phyloP scores from a whole-genome alignment of 2,797 vertebrate species.

The Euphonia xanthogaster region DNA sequence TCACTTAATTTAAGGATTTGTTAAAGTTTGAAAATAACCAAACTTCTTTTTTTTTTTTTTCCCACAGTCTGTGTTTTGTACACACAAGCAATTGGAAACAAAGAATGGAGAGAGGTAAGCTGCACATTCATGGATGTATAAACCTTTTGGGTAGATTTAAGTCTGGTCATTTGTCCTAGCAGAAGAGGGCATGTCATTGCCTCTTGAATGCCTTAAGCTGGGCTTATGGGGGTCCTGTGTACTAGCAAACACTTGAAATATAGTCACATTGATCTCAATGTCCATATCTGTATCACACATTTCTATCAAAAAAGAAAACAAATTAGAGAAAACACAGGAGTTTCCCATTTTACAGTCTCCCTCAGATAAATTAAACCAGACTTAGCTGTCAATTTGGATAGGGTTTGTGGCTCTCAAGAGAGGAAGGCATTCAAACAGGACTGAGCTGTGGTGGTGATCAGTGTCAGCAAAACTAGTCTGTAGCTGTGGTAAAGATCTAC shows the following conservation, averaged over 20 bases:
- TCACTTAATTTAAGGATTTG: neutral
- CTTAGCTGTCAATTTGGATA: neutral
- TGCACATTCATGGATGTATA: neutral
- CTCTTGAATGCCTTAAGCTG: neutral
- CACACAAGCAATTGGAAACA: constrained; percentile 94
- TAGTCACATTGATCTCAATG: neutral
- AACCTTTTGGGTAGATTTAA: neutral
- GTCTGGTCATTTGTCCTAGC: neutral
- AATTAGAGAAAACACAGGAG: neutral
- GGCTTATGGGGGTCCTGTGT: neutral
- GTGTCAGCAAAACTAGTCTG: neutral
- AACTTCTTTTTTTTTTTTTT: constrained; percentile 12
- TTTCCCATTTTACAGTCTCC: neutral
- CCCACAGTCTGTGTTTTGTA: constrained; percentile 96
- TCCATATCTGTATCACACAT: neutral
- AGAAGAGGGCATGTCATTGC: neutral
- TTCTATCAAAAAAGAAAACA: neutral
- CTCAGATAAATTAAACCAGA: neutral
- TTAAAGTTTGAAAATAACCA: neutral
- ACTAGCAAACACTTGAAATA: neutral
- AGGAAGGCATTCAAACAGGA: neutral
- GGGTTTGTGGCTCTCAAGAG: neutral
- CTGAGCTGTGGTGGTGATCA: neutral
- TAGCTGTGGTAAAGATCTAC: neutral
- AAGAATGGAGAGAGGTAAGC: constrained; percentile 99